Conservation (phyloP, 2,888 invertebrate species). For the Brachypalpus laphriformis region DNA sequence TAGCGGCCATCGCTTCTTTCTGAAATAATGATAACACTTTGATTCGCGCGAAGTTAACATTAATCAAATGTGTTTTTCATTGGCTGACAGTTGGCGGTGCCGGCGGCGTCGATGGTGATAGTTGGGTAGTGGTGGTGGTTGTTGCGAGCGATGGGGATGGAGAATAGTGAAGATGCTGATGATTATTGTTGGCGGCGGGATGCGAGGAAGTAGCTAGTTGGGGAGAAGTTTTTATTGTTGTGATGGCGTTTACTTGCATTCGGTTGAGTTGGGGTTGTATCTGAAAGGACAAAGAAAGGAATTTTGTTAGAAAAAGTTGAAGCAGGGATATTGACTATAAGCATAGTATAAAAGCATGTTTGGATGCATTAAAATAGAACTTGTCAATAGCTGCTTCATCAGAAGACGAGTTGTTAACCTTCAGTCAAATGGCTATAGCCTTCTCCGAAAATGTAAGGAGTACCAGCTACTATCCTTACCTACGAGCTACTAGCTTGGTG, state of each 20-base stretch:
- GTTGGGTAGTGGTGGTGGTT: conserved; percentile 17
- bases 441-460: too few relatives aligned
- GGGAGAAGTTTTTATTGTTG: conserved; percentile 52
- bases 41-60: conserved; percentile 82
- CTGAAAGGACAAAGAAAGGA: conserved; percentile 76
- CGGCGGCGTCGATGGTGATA: conserved; percentile 56
- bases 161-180: conserved; percentile 12
- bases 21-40: conserved; percentile 82
- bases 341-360: too few relatives aligned
- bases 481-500: too few relatives aligned
- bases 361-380: too few relatives aligned
- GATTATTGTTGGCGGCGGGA: conserved; percentile 58
- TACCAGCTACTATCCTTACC: too few relatives aligned
- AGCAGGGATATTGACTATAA: too few relatives aligned
- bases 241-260: conserved; percentile 71
- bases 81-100: conserved; percentile 76
- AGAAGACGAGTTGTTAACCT: too few relatives aligned
- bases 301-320: background rate
- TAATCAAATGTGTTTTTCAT: conserved; percentile 82
- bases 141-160: conserved; percentile 51
- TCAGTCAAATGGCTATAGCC: too few relatives aligned
- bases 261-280: conserved; percentile 74
- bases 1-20: conserved; percentile 89
- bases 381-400: too few relatives aligned
- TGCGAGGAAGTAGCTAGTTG: conserved; percentile 58